Evolutionary conservation across 2,113 vertebrate species (phyloP), one percentile per base, ranked within the genome.

Genomic region (Chascanopsetta lugubris): DNA sequence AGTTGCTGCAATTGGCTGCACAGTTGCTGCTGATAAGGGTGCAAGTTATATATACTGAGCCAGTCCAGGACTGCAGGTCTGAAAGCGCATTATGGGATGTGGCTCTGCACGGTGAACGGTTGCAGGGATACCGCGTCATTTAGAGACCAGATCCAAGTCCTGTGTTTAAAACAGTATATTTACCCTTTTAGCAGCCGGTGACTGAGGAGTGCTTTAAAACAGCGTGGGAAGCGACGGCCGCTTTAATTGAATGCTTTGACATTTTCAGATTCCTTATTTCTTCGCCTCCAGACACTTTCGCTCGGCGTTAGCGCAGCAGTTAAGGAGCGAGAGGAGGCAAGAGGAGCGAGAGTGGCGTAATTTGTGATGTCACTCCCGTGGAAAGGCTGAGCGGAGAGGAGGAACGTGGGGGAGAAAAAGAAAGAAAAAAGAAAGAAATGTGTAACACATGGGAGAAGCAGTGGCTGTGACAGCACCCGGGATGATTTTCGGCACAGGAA

Each of bases 331-430:
- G n/a, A n/a, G n/a, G n/a, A n/a, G n/a, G n/a, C n/a, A n/a, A n/a
- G n/a, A n/a, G 65, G 45, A 53, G 46, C 17, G 29, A 50, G 36
- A 45, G 40, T 1, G 20, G 42, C 34, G 30, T 74, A 68, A 79
- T 83, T 85, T 82, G 58, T 60, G 67, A 77, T 79, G 79, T 81
- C 77, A 82, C 69, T 76, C 51, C 53, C n/a, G 25, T 61, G 63
- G 65, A 75, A 25, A 57, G 56, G 15, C 26, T 56, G 64, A 46
- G 61, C 66, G n/a, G n/a, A 50, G 69, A 66, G 26, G 27, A 11
- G 45, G 24, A 17, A n/a, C n/a, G n/a, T n/a, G n/a, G n/a, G n/a
- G 47, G 69, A 66, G 26, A 24, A 11, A 21, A 13, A 17, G n/a
- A n/a, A n/a, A n/a, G n/a, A n/a, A n/a, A n/a, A n/a, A n/a, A 26